Percentiles rank a stretch among this genome's conserved stretches.
phyloP scores from a whole-genome alignment of 2,797 vertebrate genomes.

The Propithecus deckenii region DNA sequence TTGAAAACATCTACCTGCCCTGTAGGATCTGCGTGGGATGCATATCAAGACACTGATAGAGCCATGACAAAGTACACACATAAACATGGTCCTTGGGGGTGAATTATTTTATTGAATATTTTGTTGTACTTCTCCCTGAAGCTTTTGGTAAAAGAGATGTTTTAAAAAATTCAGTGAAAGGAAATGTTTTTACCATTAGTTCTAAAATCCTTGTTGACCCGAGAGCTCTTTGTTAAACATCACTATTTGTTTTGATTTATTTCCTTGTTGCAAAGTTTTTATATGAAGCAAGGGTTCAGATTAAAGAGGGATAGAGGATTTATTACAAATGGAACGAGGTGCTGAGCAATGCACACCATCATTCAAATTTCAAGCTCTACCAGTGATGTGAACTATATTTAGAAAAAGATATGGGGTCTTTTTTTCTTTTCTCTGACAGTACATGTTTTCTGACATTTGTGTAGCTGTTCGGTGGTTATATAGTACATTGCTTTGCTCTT shows the following conservation, averaged over 20 bases:
- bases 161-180: conserved; percentile 23
- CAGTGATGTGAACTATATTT: conserved; percentile 37
- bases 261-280: conserved; percentile 47
- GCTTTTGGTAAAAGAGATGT: not conserved
- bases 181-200: not conserved
- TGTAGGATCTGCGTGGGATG: not conserved
- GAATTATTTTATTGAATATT: not conserved
- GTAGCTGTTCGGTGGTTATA: not conserved
- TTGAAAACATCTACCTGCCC: not conserved
- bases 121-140: not conserved
- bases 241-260: conserved; percentile 40
- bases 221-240: conserved; percentile 23
- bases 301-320: conserved; percentile 1
- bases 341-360: not conserved
- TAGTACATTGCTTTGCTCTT: conserved; percentile 36
- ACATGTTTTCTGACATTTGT: conserved; percentile 36
- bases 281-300: not conserved
- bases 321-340: not conserved
- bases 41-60: not conserved
- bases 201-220: conserved; percentile 48
- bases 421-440: not conserved
- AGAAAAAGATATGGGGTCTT: not conserved
- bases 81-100: not conserved
- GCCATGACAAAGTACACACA: not conserved
- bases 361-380: conserved; percentile 26